Percentiles rank a stretch among this genome's conserved stretches.
Conservation (phyloP, 2,113 vertebrate genomes). For the Trichomycterus rosablanca region DNA sequence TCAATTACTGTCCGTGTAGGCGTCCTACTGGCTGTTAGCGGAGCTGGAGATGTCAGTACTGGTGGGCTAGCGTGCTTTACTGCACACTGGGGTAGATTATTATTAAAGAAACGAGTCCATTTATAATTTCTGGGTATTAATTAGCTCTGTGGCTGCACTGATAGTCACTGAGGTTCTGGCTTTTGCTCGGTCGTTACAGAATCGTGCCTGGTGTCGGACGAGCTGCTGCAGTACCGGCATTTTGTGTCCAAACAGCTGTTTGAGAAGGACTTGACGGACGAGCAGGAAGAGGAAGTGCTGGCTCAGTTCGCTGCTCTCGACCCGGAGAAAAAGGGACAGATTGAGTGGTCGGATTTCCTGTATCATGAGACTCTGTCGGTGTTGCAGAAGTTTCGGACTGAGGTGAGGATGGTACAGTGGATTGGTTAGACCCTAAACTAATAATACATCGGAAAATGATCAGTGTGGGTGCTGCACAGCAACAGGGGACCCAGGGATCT, state of each 20-base stretch:
- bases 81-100: background rate
- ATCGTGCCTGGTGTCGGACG: constrained; percentile 76
- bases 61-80: too few relatives aligned
- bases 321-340: constrained; percentile 80
- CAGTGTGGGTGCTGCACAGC: too few relatives aligned
- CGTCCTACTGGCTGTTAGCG: too few relatives aligned
- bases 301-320: constrained; percentile 86
- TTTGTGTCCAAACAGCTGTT: constrained; percentile 83
- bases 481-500: too few relatives aligned
- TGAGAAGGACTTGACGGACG: constrained; percentile 74
- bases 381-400: constrained; percentile 80
- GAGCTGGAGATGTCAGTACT: too few relatives aligned
- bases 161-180: background rate
- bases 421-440: too few relatives aligned
- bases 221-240: constrained; percentile 89
- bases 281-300: constrained; percentile 79
- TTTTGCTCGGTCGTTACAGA: constrained; percentile 27
- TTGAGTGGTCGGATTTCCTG: constrained; percentile 90
- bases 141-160: constrained; percentile 20
- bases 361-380: constrained; percentile 86
- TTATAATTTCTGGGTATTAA: constrained; percentile 17
- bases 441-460: too few relatives aligned
- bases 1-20: too few relatives aligned
- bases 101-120: constrained; percentile 26
- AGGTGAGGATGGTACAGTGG: constrained; percentile 64